These are phyloP conservation scores for Athalia cordata DNA, from an alignment of 2,888 invertebrate genomes.

Conservation along the genomic window DNA sequence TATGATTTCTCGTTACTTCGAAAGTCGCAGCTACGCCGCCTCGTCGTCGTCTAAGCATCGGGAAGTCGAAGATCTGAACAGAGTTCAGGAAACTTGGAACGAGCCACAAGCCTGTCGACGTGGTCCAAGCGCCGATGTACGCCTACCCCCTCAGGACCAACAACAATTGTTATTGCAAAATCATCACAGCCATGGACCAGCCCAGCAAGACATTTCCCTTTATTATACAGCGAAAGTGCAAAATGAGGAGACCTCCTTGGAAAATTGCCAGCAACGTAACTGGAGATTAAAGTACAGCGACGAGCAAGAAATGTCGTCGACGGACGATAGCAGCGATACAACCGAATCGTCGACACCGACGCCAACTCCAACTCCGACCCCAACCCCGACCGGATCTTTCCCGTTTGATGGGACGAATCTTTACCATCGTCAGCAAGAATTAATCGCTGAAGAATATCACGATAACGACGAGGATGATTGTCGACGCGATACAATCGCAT, in stretches of 20 bases:
- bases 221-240: not conserved
- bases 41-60: slow-evolving; percentile 53
- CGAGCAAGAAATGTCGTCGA: slow-evolving; percentile 23
- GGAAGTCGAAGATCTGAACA: slow-evolving; percentile 46
- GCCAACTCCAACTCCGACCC: not conserved
- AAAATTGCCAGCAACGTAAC: slow-evolving; percentile 20
- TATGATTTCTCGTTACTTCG: slow-evolving; percentile 66
- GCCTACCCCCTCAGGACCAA: slow-evolving; percentile 10
- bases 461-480: not conserved
- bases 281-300: slow-evolving; percentile 42
- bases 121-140: not conserved
- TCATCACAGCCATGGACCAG: not conserved
- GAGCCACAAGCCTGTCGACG: not conserved
- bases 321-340: slow-evolving; percentile 21
- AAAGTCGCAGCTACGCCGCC: slow-evolving; percentile 54
- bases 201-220: not conserved
- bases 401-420: slow-evolving; percentile 13
- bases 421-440: slow-evolving; percentile 10
- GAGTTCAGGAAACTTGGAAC: slow-evolving; percentile 4
- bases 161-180: not conserved
- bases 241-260: not conserved
- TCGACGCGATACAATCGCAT: not conserved
- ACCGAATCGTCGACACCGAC: slow-evolving; percentile 23
- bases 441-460: not conserved
- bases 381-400: not conserved